Evolutionary conservation across 2,888 invertebrate species (phyloP).

Genomic region (Eledone cirrhosa): DNA sequence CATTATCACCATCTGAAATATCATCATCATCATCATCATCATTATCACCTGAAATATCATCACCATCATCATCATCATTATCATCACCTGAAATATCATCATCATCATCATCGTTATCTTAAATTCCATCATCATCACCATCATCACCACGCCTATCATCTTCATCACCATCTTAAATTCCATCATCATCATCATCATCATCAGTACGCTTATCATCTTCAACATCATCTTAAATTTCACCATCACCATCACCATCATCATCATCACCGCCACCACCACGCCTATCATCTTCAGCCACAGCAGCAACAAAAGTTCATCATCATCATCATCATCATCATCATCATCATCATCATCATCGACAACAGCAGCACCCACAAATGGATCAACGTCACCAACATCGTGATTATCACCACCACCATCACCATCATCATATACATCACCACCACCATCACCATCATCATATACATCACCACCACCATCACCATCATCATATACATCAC

Average conservation of each 20-base stretch:
- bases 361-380: too few species aligned
- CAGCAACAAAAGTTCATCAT: background rate
- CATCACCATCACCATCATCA: too few species aligned
- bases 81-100: background rate
- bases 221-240: too few species aligned
- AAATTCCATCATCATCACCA: conserved; percentile 1
- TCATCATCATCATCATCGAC: conserved; percentile 6
- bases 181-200: background rate
- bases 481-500: too few species aligned
- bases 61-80: background rate
- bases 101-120: background rate
- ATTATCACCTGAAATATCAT: background rate
- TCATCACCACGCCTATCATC: background rate
- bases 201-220: background rate
- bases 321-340: conserved; percentile 6
- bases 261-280: too few species aligned
- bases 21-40: conserved; percentile 6
- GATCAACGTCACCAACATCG: too few species aligned
- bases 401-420: too few species aligned
- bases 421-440: too few species aligned
- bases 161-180: background rate
- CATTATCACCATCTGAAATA: background rate
- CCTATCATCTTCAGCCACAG: background rate
- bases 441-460: too few species aligned
- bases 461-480: too few species aligned